Percentiles rank a stretch among this genome's conserved stretches.
phyloP scores from a whole-genome alignment of 2,797 vertebrate species.

The Pagetopsis macropterus region DNA sequence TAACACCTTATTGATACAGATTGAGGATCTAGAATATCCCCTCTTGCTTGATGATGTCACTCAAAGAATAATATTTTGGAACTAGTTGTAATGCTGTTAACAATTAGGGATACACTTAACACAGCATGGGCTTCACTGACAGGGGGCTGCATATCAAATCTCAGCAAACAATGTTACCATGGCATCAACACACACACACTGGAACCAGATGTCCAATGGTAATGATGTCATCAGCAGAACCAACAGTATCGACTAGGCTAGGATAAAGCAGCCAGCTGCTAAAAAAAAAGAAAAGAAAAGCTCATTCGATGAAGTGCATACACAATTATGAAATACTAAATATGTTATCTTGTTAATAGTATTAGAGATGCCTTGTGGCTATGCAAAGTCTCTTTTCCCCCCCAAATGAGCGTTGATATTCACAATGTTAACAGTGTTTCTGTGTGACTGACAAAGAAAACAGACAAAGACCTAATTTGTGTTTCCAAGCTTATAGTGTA shows the following conservation, averaged over 20 bases:
- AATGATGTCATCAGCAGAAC: slow-evolving; percentile 63
- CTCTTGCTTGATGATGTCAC: background rate
- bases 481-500: too few relatives aligned
- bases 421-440: too few relatives aligned
- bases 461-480: too few relatives aligned
- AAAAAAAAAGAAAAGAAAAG: background rate
- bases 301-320: background rate
- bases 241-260: slow-evolving; percentile 46
- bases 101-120: background rate
- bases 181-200: slow-evolving; percentile 27
- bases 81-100: background rate
- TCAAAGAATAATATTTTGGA: background rate
- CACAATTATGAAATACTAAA: background rate
- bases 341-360: background rate
- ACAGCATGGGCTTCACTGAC: background rate
- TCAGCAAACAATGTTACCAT: slow-evolving; percentile 27
- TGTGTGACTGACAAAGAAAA: too few relatives aligned
- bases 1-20: too few relatives aligned
- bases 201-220: slow-evolving; percentile 61
- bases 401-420: too few relatives aligned
- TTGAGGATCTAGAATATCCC: background rate
- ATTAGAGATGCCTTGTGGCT: background rate
- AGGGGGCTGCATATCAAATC: slow-evolving; percentile 13
- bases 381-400: too few relatives aligned
- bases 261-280: slow-evolving; percentile 59